phyloP scores from a whole-genome alignment of 2,113 vertebrate species.

The Oncorhynchus kisutch region DNA sequence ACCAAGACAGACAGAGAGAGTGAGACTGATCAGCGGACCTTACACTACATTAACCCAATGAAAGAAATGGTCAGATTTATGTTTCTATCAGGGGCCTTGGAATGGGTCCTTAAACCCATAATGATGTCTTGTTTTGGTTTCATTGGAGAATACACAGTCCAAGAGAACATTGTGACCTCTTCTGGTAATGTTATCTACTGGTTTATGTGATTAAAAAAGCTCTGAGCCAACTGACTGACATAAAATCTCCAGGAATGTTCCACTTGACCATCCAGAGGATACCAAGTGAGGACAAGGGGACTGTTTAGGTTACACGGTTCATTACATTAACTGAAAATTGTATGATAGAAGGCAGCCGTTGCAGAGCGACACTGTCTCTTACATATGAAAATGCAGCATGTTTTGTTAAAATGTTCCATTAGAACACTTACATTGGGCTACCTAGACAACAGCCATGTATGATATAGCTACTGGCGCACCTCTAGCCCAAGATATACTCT shows the following conservation, averaged over 20 bases:
- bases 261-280: slow-evolving; percentile 71
- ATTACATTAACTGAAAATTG: slow-evolving; percentile 57
- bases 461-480: background rate
- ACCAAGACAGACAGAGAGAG: background rate
- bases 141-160: slow-evolving; percentile 24
- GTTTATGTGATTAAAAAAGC: slow-evolving; percentile 67
- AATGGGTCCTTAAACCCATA: slow-evolving; percentile 21
- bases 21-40: background rate
- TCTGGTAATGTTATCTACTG: slow-evolving; percentile 58
- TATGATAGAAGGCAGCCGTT: background rate
- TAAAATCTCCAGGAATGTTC: slow-evolving; percentile 69
- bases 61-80: slow-evolving; percentile 2
- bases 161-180: slow-evolving; percentile 14
- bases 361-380: background rate
- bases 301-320: slow-evolving; percentile 54
- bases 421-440: background rate
- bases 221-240: slow-evolving; percentile 66
- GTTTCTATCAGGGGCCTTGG: slow-evolving; percentile 13
- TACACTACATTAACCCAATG: slow-evolving; percentile 31
- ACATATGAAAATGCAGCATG: background rate
- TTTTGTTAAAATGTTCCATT: background rate
- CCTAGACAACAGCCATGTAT: background rate
- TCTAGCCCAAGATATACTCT: background rate
- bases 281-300: slow-evolving; percentile 57
- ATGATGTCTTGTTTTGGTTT: slow-evolving; percentile 16